Base-by-base conservation (phyloP, 35 echinoderm and acorn worm species). In the Apostichopus californicus region DNA sequence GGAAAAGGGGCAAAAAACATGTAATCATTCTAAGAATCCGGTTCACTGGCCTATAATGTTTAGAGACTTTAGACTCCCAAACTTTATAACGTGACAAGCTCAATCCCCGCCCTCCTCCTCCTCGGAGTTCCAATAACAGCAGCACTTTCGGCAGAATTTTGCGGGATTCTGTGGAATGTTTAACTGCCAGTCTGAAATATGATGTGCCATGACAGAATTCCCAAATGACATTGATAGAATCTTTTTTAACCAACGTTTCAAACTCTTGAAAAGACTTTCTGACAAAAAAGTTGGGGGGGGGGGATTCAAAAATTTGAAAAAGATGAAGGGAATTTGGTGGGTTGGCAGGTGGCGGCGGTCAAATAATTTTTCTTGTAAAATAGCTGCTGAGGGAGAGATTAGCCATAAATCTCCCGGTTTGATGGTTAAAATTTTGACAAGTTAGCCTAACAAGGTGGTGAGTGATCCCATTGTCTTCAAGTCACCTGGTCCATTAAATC, bases 361-460 rank as follows among this genome's bases (percentile, higher is more conserved):
- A 85, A 22, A 56, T 22, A 58, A 20, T 52, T 85, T 85, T 85
- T 55, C 6, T 56, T 23, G 56, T 18, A 9, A 15, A 85, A 85
- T 58, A 8, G 13, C 81, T 85, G 81, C 56, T 58, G 81, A 85
- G 81, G 81, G 81, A 85, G 55, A 58, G 15, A 28, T 73, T 89
- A 55, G 86, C 68, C 57, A 89, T 89, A 89, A 89, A 89, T 89
- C 86, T 34, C 15, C 61, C 15, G 4, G 13, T 73, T 89, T 89
- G 57, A 89, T 72, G 86, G 86, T 73, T 66, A 73, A n/a, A 89
- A 63, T 73, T 89, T 73, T 89, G 86, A 89, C 86, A 89, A 73
- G 86, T 89, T 72, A 89, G 14, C 57, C 86, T 89, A 89, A 89
- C 86, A 89, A 89, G 86, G 86, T 73, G 86, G 46, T 89, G 86